These are phyloP conservation scores for Peromyscus eremicus DNA, from an alignment of 2,797 vertebrate genomes.

Conservation along the genomic window DNA sequence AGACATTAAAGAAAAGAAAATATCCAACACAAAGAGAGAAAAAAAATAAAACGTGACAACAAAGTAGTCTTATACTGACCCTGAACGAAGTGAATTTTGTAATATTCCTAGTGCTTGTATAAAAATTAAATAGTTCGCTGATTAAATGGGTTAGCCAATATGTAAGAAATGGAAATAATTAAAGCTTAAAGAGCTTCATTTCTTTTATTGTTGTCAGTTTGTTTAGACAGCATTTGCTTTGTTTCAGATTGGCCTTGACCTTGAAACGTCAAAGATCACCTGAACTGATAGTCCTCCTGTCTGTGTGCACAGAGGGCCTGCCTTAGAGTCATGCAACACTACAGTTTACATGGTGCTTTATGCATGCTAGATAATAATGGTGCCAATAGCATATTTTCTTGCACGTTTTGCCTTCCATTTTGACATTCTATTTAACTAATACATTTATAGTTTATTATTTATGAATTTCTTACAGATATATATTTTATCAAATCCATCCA, in stretches of 20 bases:
- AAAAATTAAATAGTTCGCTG: not conserved
- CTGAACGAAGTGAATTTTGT: not conserved
- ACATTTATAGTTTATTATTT: not conserved
- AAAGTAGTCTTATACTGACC: not conserved
- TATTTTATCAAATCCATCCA: not conserved
- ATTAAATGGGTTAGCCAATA: not conserved
- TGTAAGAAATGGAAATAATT: not conserved
- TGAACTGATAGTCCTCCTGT: not conserved
- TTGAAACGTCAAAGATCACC: not conserved
- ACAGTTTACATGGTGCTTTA: not conserved
- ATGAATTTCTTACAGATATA: not conserved
- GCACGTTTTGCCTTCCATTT: not conserved
- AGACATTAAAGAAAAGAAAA: not conserved
- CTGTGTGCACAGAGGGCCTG: not conserved
- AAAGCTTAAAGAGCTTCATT: not conserved
- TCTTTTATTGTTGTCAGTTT: not conserved
- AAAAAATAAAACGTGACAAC: rapidly evolving
- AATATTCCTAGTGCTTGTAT: not conserved
- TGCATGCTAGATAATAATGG: not conserved
- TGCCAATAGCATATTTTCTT: not conserved
- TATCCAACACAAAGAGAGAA: not conserved
- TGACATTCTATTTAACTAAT: not conserved
- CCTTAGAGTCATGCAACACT: not conserved
- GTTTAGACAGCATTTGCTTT: not conserved
- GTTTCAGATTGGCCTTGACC: not conserved